These are phyloP conservation scores for Corythucha ciliata DNA, from an alignment of 2,888 invertebrate species.

Conservation along the genomic window DNA sequence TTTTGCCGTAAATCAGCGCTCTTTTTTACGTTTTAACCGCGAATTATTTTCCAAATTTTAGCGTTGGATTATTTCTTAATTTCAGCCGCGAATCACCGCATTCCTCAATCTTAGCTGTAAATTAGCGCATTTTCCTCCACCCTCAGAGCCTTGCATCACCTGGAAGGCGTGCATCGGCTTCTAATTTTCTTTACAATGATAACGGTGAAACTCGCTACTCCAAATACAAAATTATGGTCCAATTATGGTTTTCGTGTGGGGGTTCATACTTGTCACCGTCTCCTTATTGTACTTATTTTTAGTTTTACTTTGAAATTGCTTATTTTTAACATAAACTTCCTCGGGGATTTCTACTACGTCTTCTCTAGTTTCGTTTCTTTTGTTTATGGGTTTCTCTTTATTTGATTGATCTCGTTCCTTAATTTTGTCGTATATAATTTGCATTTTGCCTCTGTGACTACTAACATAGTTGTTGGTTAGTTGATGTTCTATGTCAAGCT, in stretches of 20 bases:
- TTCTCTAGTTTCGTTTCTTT: slow-evolving; percentile 3
- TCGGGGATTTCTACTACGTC: not conserved
- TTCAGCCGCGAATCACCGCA: too few species aligned
- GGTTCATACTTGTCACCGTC: not conserved
- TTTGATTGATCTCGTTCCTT: not conserved
- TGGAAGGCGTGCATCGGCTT: too few species aligned
- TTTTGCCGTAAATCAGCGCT: too few species aligned
- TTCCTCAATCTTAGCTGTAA: too few species aligned
- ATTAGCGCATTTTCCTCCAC: too few species aligned
- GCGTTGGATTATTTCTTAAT: too few species aligned
- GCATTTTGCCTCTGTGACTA: slow-evolving; percentile 4
- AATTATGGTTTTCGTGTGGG: not conserved
- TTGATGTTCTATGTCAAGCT: slow-evolving; percentile 1
- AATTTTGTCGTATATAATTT: not conserved
- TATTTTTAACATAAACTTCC: slow-evolving; percentile 3
- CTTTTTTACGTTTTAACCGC: too few species aligned
- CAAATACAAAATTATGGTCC: too few species aligned
- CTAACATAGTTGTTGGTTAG: slow-evolving; percentile 8
- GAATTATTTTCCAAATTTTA: too few species aligned
- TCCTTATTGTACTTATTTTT: slow-evolving; percentile 9
- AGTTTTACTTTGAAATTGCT: slow-evolving; percentile 6
- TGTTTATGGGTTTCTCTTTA: slow-evolving; percentile 5
- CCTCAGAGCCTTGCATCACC: too few species aligned
- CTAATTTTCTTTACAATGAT: too few species aligned
- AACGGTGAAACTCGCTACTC: too few species aligned